Base-by-base conservation (phyloP, 2,113 vertebrate species). In the Nesoenas mayeri region DNA sequence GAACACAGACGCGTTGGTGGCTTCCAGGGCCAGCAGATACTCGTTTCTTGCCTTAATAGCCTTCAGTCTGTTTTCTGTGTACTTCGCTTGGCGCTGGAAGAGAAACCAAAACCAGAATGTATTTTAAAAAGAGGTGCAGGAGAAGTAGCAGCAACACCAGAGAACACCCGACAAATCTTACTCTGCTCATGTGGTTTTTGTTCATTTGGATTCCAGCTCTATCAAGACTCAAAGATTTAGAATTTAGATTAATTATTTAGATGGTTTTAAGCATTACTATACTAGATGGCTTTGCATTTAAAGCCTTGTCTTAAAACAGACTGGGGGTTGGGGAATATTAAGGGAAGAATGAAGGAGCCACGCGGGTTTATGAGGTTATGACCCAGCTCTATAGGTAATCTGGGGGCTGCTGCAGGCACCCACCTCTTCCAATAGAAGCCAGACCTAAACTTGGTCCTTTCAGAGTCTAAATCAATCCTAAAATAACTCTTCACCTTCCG, bases 41-140 rank as follows among this genome's bases (percentile, higher is more conserved):
- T 99, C 99, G 19, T 99, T 99, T 87, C 99, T 98, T 67, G 99
- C 99, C 97, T 99, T 99, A 79, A 99, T 99, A 65, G 99, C 99
- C 97, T 99, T 99, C 97, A 99, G 98, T 86, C 98, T 99, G 97
- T 99, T 99, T 73, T 99, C 99, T 25, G 99, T 99, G 98, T 99
- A 99, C 97, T 99, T 99, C 11, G 99, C 99, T 96, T 99, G 99
- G 95, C 99, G 98, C 99, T 99, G 93, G 53, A 93, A 96, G 25
- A 95, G 54, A 84, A 96, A 95, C 38, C 53, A 95, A 81, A 96
- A 91, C 0, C 51, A 94, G 72, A 74, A 21, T 2, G 22, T 0
- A 12, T 26, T 69, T 83, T 64, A 54, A 5, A 12, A 82, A 44
- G 56, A 25, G 31, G 36, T 10, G 34, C 7, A 42, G 31, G 57